Base-by-base conservation (phyloP, 1,140 invertebrate species). In the Venustaconcha ellipsiformis region DNA sequence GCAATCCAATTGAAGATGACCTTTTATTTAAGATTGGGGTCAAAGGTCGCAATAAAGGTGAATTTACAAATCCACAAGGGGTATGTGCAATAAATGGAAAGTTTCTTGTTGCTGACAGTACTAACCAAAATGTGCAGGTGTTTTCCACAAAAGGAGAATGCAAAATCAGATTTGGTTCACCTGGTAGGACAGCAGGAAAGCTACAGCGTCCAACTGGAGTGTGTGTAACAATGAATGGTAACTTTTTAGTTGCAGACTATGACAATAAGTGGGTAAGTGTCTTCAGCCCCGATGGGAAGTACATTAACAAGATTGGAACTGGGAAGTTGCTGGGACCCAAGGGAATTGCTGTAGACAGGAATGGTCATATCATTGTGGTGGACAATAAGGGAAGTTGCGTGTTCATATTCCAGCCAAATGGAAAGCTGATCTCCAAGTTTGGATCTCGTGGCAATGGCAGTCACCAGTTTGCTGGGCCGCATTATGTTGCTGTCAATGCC, bases 1-100 rank as follows among this genome's bases (percentile, higher is more conserved):
- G 88, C 78, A 89, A 89, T 75, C 84, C 88, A 65, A 87, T 92
- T 67, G 92, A 92, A 80, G 91, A 92, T 83, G 92, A 87, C 76
- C 82, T 88, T 14, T 70, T 86, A 57, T 79, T 85, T 76, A 83
- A 81, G 76, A 87, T 92, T 57, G 92, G 92, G 17, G 80, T 78
- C 13, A 89, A 91, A 80, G 92, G 92, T 70, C 83, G 92, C 57
- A 91, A 90, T 63, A 88, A 90, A 76, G 92, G 92, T 55, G 92
- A 93, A 80, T 93, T 93, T 83, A 91, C 90, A 18, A 93, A 93
- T 85, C 92, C 92, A 26, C 92, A 93, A 85, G 92, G 92, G 37
- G 84, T 92, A 15, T 85, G 83, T 73, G 82, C 80, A 73, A 68
- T 82, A 20, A 88, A 90, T 70, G 91, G 90, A 12, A 89, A 87